Conservation (phyloP, 1,140 invertebrate genomes). For the Pentalonia nigronervosa region DNA sequence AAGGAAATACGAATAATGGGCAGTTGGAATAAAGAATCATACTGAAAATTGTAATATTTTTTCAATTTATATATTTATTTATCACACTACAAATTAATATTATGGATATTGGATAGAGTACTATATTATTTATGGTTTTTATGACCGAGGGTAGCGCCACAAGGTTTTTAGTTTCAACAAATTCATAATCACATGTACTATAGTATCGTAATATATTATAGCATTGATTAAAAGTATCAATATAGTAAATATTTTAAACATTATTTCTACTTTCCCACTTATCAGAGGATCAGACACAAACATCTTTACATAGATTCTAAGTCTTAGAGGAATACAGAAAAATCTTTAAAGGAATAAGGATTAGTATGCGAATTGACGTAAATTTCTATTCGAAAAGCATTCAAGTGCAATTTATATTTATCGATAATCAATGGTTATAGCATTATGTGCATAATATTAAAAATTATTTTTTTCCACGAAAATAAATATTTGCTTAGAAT, state of each 20-base stretch:
- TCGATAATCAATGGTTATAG: neutral
- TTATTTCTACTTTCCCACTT: neutral
- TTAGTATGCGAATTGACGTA: neutral
- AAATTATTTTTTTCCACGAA: neutral
- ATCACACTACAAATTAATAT: too few species aligned
- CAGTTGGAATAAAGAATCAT: neutral
- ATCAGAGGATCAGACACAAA: neutral
- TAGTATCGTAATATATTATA: neutral
- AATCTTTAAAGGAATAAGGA: neutral
- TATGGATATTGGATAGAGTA: too few species aligned
- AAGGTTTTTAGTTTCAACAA: too few species aligned
- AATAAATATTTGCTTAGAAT: neutral
- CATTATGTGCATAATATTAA: neutral
- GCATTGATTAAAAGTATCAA: neutral
- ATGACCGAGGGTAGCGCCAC: too few species aligned
- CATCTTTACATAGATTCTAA: too few species aligned
- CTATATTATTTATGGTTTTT: too few species aligned
- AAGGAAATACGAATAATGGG: neutral
- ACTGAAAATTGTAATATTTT: neutral
- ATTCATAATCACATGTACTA: too few species aligned
- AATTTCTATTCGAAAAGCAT: neutral
- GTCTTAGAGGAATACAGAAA: neutral
- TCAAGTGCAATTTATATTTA: neutral
- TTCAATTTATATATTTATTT: neutral
- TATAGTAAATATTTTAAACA: neutral